These are phyloP conservation scores for Lomographa bimaculata DNA, from an alignment of 2,888 invertebrate species.

Conservation along the genomic window DNA sequence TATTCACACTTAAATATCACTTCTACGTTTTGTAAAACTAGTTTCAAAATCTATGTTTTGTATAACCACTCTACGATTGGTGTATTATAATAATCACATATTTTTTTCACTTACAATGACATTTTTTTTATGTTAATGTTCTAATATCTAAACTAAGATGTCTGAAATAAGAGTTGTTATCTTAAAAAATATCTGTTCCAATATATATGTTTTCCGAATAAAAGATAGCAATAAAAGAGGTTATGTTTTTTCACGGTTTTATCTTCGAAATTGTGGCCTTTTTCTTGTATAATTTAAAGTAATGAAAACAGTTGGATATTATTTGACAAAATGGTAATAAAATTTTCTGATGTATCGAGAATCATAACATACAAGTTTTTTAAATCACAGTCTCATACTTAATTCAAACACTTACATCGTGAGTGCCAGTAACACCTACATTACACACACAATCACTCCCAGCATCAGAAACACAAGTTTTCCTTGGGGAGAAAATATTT, in stretches of 20 bases:
- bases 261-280: conserved; percentile 22
- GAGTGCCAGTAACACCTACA: too few relatives aligned
- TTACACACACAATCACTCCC: too few relatives aligned
- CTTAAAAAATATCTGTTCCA: too few relatives aligned
- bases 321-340: too few relatives aligned
- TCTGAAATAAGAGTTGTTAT: conserved; percentile 8
- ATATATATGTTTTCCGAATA: too few relatives aligned
- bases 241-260: not conserved
- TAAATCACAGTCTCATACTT: too few relatives aligned
- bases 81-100: conserved; percentile 23
- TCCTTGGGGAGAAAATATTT: too few relatives aligned
- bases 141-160: conserved; percentile 17
- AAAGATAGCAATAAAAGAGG: not conserved
- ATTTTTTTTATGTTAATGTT: conserved; percentile 9
- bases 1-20: conserved; percentile 1
- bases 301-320: too few relatives aligned
- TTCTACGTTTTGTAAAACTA: conserved; percentile 5
- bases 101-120: conserved; percentile 11
- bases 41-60: conserved; percentile 8
- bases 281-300: conserved; percentile 7
- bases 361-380: too few relatives aligned
- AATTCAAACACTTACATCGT: too few relatives aligned
- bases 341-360: too few relatives aligned
- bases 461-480: too few relatives aligned
- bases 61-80: conserved; percentile 17